Percentiles rank a stretch among this genome's conserved stretches.
Conservation (phyloP, 2,113 vertebrate genomes). For the Cyanoramphus novaezelandiae region DNA sequence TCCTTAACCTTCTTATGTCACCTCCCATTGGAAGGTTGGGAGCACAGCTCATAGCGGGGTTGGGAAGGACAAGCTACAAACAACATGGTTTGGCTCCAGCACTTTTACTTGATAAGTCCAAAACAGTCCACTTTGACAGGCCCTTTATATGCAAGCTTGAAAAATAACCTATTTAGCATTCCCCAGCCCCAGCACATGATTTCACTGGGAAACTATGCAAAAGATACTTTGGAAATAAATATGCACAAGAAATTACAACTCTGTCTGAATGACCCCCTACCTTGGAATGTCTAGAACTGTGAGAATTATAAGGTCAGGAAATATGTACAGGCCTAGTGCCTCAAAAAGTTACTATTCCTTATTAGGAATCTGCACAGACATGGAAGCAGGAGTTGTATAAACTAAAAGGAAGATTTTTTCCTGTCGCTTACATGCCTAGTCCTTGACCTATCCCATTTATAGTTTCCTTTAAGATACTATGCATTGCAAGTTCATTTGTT, state of each 20-base stretch:
- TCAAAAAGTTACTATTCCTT: slow-evolving; percentile 79
- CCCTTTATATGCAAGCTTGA: slow-evolving; percentile 78
- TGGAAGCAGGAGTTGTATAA: slow-evolving; percentile 77
- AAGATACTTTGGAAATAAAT: slow-evolving; percentile 92
- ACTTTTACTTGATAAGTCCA: slow-evolving; percentile 70
- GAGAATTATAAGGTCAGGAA: slow-evolving; percentile 84
- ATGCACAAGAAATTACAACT: slow-evolving; percentile 83
- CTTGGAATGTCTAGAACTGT: slow-evolving; percentile 84
- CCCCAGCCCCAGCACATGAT: slow-evolving; percentile 73
- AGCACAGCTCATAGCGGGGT: neutral
- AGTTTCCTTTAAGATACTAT: slow-evolving; percentile 78
- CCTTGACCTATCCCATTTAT: slow-evolving; percentile 84
- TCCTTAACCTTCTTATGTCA: neutral
- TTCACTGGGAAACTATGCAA: slow-evolving; percentile 93
- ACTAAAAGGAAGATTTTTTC: slow-evolving; percentile 75
- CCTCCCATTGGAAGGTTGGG: neutral
- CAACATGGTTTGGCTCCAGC: slow-evolving; percentile 43
- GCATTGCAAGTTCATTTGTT: slow-evolving; percentile 76
- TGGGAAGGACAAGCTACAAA: neutral
- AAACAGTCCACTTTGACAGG: slow-evolving; percentile 69
- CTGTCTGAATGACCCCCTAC: slow-evolving; percentile 82
- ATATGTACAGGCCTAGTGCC: slow-evolving; percentile 73
- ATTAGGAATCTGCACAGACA: slow-evolving; percentile 80
- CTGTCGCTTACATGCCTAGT: slow-evolving; percentile 74
- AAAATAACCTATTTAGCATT: slow-evolving; percentile 83